Base-by-base conservation (phyloP, 2,797 vertebrate species). In the Sarcophilus harrisii region DNA sequence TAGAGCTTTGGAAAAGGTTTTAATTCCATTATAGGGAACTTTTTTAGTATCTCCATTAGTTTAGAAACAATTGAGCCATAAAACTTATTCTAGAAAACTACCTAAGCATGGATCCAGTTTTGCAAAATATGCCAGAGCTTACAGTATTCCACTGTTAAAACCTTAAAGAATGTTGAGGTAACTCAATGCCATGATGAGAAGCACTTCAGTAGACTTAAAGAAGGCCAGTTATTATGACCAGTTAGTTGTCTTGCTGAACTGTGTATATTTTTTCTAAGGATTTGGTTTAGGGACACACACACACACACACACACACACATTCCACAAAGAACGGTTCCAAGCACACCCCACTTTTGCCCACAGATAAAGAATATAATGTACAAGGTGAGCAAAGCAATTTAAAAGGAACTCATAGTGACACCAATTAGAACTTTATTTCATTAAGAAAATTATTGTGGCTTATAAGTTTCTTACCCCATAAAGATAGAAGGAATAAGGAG, bases 401-500 rank as follows among this genome's bases (percentile, higher is more conserved):
- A 95, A 97, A 98, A 96, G 98, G 96, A 87, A 97, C 98, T 97
- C 96, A 38, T 0, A 58, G 97, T 90, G 90, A 95, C 96, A 97
- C 98, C 87, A 94, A 98, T 97, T 99, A 99, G 99, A 98, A 98
- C 98, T 98, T 98, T 96, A 96, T 98, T 99, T 98, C 97, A 58
- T 98, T 98, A 96, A 96, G 96, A 96, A 97, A 95, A 98, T 98
- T 97, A 98, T 98, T 98, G 98, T 99, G 98, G 99, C 99, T 99
- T 99, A 99, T 99, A 98, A 99, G 98, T 99, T 99, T 98, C 98
- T 98, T 98, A 98, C 98, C 99, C 98, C 98, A 99, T 99, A 98
- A 98, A 98, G 21, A 2, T 8, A 10, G 18, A 38, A 81, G 18
- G 18, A n/a, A 0, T 81, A 81, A 81, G 21, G 38, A 81, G 38